Base-by-base conservation (phyloP, 1,140 invertebrate species). In the Medauroidea extradentata region DNA sequence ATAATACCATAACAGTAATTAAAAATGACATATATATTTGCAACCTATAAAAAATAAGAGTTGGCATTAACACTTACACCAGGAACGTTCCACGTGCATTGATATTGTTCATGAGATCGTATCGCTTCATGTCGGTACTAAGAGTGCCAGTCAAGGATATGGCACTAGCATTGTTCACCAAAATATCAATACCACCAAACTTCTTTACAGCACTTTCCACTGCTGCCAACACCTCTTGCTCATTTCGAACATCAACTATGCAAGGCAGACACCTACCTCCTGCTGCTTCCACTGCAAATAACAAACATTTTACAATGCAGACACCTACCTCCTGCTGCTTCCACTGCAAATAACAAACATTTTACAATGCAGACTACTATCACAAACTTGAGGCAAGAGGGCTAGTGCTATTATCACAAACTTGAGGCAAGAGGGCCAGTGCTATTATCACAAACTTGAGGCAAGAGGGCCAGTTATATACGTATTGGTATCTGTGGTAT, bases 81-180 rank as follows among this genome's bases (percentile, higher is more conserved):
- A 98, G 79, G 75, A 93, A 97, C 29, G 94, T 97, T 64, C 94
- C 94, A 66, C 94, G 82, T 0, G 90, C 86, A 74, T 97, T 98
- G 57, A 97, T 88, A 56, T 84, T 82, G 69, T 97, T 88, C 94
- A 97, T 97, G 16, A 97, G 77, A 74, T 97, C 94, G 69, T 94
- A 98, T 76, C 82, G 82, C 77, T 99, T 99, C 95, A 99, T 98
- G 18, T 93, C 86, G 0, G 95, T 98, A 1, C 86, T 77, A 3
- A 83, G 70, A 0, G 96, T 99, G 13, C 81, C 82, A 0, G 94
- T 96, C 19, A 99, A 79, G 19, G 87, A 90, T 66, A 99, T 99
- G 16, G 97, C 96, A 69, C 93, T 96, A 0, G 96, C 96, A 83
- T 99, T 99, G 74, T 99, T 99, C 3, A 99, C 78, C 7, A 95